phyloP scores from a whole-genome alignment of 2,797 vertebrate genomes.

The Coccyzus lansbergi region DNA sequence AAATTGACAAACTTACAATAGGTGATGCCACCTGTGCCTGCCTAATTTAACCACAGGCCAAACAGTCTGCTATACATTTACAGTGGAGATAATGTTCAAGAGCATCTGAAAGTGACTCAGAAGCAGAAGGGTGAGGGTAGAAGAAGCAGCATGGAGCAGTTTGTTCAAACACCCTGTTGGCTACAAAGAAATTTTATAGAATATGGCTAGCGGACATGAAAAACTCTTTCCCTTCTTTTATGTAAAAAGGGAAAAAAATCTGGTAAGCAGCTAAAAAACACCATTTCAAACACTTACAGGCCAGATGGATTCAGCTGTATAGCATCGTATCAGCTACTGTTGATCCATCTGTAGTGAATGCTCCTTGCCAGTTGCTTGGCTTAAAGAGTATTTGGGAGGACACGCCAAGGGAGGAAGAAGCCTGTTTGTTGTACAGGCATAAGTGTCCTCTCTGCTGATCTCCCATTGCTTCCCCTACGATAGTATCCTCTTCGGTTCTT shows the following conservation, averaged over 20 bases:
- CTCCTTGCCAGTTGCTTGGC: conserved; percentile 3
- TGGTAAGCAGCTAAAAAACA: background rate
- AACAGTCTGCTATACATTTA: conserved; percentile 32
- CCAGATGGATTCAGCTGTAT: conserved; percentile 21
- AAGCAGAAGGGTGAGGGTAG: background rate
- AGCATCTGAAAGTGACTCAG: background rate
- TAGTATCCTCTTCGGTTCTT: background rate
- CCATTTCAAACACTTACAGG: background rate
- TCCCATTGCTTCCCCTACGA: background rate
- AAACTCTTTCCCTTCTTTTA: background rate
- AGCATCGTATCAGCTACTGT: background rate
- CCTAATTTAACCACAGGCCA: conserved; percentile 30
- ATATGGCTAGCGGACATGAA: background rate
- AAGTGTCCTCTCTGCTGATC: background rate
- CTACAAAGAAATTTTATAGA: background rate
- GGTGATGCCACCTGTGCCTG: conserved; percentile 55
- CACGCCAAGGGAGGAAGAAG: background rate
- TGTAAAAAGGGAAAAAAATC: background rate
- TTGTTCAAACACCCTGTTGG: background rate
- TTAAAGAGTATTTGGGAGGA: background rate
- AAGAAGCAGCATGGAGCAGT: background rate
- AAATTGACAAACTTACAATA: conserved; percentile 36
- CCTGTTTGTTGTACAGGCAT: background rate
- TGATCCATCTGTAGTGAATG: background rate
- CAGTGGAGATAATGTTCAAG: background rate